phyloP scores from a whole-genome alignment of 2,888 invertebrate genomes.

The Pyralis farinalis region DNA sequence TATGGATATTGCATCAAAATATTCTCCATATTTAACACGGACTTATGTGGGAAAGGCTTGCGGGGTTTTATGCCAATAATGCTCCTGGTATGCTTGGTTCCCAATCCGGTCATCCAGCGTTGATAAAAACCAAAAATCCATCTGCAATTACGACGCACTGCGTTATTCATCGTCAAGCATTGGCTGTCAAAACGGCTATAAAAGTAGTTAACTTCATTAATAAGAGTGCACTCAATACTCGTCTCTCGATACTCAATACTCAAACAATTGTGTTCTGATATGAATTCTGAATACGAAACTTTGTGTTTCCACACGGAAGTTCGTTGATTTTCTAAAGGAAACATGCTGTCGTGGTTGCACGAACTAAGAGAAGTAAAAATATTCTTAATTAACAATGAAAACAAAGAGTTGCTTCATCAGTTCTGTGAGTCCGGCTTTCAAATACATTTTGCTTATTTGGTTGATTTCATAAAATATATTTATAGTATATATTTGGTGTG shows the following conservation, averaged over 20 bases:
- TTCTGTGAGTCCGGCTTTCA: neutral
- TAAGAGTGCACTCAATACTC: neutral
- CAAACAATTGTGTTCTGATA: slow-evolving; percentile 8
- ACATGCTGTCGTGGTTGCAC: neutral
- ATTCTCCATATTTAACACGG: slow-evolving; percentile 17
- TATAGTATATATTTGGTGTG: too few relatives aligned
- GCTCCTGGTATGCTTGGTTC: slow-evolving; percentile 9
- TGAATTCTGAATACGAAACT: slow-evolving; percentile 9
- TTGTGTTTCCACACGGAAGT: slow-evolving; percentile 2
- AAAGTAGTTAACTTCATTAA: too few relatives aligned
- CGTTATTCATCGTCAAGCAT: slow-evolving; percentile 12
- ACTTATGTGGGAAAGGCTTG: slow-evolving; percentile 26
- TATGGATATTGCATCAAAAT: slow-evolving; percentile 15
- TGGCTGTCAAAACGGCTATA: too few relatives aligned
- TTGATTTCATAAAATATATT: too few relatives aligned
- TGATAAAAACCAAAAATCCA: slow-evolving; percentile 21
- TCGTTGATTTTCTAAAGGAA: neutral
- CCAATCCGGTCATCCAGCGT: slow-evolving; percentile 18
- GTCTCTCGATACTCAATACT: neutral
- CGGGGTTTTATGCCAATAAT: slow-evolving; percentile 26
- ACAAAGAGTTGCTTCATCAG: neutral
- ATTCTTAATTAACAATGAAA: neutral
- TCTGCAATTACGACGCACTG: slow-evolving; percentile 18
- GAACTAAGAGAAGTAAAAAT: neutral
- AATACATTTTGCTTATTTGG: too few relatives aligned